Evolutionary conservation across 1,140 invertebrate species (phyloP), one percentile per base, ranked within the genome.

Genomic region (Parapsyche elsis): DNA sequence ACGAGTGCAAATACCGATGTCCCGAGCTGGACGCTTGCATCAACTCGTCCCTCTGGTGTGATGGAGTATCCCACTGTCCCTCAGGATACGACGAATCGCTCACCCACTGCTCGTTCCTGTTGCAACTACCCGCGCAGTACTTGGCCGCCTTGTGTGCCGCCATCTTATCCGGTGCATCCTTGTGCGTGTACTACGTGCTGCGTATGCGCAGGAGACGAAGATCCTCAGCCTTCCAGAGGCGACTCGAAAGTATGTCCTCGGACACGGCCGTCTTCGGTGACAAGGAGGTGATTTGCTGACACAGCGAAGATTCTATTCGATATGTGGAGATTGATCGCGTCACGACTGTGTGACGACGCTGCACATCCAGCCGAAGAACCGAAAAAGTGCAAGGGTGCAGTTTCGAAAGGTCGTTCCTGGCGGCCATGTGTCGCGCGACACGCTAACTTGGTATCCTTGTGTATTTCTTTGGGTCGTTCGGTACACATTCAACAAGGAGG

Each of bases 261-360:
- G 94, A 94, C 87, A 94, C 93, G 73, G 93, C 93, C 77, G 93
- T 94, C 82, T 92, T 94, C 85, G 94, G 94, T 84, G 93, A 94
- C 84, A 95, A 95, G 87, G 95, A 95, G 88, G 93, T 95, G 88
- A 95, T 95, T 91, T 95, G 95, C 94, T 96, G 95, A 96, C 95
- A 95, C 91, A 94, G 92, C 92, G 94, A 95, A 91, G 94, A 94
- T 94, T 95, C 94, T 93, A 94, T 95, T 88, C 94, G 94, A 87
- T 96, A 95, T 89, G 94, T 96, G 85, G 95, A 96, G 89, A 92
- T 96, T 81, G 95, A 96, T 88, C 91, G 95, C 81, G 95, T 96
- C 83, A 96, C 95, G 84, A 96, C 95, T 75, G 95, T 96, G 90
- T 96, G 94, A 95, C 91, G 88, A 81, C 76, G 74, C 76, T 80